Conservation (phyloP, 2,797 vertebrate species). For the Strix occidentalis region DNA sequence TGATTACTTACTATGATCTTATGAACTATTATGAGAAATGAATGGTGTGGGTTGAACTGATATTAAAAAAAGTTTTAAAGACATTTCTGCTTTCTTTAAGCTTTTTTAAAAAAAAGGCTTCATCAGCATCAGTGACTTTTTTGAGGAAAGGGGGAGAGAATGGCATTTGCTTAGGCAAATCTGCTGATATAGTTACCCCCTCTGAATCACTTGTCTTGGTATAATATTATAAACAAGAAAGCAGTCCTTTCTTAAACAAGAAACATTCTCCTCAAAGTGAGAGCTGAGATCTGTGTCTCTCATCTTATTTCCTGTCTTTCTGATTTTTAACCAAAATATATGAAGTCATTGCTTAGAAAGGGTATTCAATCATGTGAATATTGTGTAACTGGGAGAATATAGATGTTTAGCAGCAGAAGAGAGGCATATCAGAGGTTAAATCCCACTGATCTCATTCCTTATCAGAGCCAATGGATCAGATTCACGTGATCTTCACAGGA, state of each 20-base stretch:
- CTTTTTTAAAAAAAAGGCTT: background rate
- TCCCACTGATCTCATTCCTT: background rate
- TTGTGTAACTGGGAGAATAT: background rate
- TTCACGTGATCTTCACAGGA: background rate
- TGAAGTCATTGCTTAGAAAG: background rate
- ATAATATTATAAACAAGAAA: background rate
- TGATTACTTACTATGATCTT: background rate
- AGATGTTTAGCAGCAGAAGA: background rate
- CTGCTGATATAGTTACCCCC: background rate
- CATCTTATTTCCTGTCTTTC: conserved; percentile 24
- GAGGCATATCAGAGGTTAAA: background rate
- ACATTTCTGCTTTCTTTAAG: background rate
- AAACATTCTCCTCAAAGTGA: background rate
- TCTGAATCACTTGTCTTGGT: background rate
- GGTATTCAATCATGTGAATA: background rate
- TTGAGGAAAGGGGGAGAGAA: background rate
- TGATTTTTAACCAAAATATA: conserved; percentile 20
- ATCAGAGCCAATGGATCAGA: background rate
- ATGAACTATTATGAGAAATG: background rate
- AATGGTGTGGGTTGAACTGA: background rate
- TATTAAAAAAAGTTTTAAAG: background rate
- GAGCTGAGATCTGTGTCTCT: background rate
- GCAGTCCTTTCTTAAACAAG: background rate
- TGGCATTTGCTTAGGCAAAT: background rate
- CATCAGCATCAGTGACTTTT: background rate